Conservation (phyloP, 2,113 vertebrate genomes). For the Antechinus flavipes region DNA sequence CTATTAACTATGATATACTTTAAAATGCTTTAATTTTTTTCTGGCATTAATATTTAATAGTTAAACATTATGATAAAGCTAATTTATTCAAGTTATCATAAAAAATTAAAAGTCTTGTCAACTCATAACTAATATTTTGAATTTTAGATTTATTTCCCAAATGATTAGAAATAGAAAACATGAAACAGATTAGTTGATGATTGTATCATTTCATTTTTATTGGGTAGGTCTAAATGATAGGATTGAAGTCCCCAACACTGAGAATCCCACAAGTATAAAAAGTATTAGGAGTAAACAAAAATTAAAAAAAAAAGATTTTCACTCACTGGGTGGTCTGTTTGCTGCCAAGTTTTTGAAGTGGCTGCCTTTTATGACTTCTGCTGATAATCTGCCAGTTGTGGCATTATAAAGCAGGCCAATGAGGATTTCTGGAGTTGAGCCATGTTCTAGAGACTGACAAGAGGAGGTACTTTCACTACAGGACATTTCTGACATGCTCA, state of each 20-base stretch:
- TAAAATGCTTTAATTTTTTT: conserved; percentile 73
- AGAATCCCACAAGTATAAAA: conserved; percentile 75
- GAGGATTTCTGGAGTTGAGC: conserved; percentile 95
- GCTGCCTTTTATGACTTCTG: conserved; percentile 99
- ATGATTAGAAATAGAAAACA: conserved; percentile 84
- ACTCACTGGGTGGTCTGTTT: conserved; percentile 99
- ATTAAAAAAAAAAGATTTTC: conserved; percentile 74
- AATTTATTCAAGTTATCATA: conserved; percentile 84
- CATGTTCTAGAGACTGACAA: conserved; percentile 94
- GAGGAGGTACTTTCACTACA: conserved; percentile 96
- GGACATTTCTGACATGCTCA: conserved; percentile 95
- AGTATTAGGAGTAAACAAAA: conserved; percentile 75
- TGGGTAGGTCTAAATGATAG: conserved; percentile 80
- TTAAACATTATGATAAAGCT: conserved; percentile 81
- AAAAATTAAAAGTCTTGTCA: conserved; percentile 85
- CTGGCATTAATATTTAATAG: conserved; percentile 80
- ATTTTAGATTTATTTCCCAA: conserved; percentile 85
- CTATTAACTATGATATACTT: conserved; percentile 68
- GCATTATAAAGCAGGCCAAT: conserved; percentile 97
- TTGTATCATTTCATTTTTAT: conserved; percentile 78
- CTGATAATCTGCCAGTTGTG: conserved; percentile 97
- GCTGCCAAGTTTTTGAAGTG: conserved; percentile 98
- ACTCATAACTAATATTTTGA: conserved; percentile 86
- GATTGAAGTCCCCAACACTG: conserved; percentile 71
- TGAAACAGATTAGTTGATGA: conserved; percentile 85